Percentiles rank a stretch among this genome's conserved stretches.
These are phyloP conservation scores for Hymenochirus boettgeri DNA, from an alignment of 2,113 vertebrate genomes.

Conservation along the genomic window DNA sequence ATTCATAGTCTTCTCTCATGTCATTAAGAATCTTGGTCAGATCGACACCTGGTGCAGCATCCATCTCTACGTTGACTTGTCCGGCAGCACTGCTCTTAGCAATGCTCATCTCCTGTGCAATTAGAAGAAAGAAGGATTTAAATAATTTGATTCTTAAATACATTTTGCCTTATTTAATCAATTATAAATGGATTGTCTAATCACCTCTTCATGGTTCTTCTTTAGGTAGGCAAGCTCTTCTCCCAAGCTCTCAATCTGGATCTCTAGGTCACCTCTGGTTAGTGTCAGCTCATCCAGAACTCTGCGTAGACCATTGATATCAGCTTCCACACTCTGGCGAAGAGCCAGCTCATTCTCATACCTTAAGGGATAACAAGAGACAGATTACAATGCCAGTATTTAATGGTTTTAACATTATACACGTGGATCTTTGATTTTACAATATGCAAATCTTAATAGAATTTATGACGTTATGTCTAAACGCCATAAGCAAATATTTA, in stretches of 20 bases:
- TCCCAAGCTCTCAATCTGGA: conserved; percentile 74
- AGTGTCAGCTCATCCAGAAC: conserved; percentile 71
- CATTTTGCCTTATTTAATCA: too few species aligned
- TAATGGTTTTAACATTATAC: too few species aligned
- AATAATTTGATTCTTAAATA: neutral
- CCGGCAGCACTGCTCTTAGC: conserved; percentile 47
- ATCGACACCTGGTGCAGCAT: conserved; percentile 50
- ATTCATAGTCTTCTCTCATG: conserved; percentile 70
- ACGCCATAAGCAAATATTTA: too few species aligned
- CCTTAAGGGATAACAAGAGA: too few species aligned
- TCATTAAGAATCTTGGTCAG: conserved; percentile 54
- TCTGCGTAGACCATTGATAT: conserved; percentile 66
- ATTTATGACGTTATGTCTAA: too few species aligned
- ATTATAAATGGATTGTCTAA: neutral
- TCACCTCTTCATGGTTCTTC: conserved; percentile 92
- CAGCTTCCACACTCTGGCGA: conserved; percentile 62
- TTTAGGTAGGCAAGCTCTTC: conserved; percentile 91
- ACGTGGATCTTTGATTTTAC: too few species aligned
- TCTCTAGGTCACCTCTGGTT: conserved; percentile 61
- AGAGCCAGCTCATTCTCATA: conserved; percentile 65
- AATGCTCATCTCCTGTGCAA: conserved; percentile 44
- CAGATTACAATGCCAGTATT: too few species aligned
- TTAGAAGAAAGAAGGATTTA: neutral
- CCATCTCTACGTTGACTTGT: conserved; percentile 55
- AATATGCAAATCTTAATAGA: too few species aligned